Conservation (phyloP, 2,113 vertebrate species). For the Nasalis larvatus region DNA sequence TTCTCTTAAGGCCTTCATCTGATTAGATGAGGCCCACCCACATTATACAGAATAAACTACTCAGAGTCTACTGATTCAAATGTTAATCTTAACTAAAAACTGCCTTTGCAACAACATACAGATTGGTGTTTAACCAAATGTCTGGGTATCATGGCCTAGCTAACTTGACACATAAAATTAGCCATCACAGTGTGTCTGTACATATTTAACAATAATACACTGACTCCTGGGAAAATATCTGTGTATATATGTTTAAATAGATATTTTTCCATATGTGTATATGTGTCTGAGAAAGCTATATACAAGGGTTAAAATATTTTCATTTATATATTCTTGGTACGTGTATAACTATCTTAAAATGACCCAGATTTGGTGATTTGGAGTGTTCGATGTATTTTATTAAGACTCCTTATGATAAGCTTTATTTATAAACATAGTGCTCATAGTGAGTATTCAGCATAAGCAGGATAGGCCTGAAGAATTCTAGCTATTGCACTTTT, state of each 20-base stretch:
- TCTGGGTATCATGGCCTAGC: neutral
- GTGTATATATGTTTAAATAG: neutral
- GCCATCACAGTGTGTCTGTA: neutral
- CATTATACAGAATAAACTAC: neutral
- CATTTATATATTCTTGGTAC: conserved; percentile 22
- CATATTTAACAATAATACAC: neutral
- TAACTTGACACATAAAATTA: conserved; percentile 13
- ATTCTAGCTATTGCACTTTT: conserved; percentile 31
- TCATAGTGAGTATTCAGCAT: neutral
- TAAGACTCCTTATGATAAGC: neutral
- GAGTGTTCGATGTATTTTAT: conserved; percentile 15
- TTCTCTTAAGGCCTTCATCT: neutral
- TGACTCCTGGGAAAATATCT: conserved; percentile 23
- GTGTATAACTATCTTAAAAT: conserved; percentile 5
- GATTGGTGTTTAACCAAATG: neutral
- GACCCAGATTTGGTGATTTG: conserved; percentile 17
- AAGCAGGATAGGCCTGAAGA: neutral
- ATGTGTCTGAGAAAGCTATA: neutral
- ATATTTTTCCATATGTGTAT: conserved; percentile 9
- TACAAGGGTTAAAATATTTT: conserved; percentile 37
- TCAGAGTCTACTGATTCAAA: conserved; percentile 14
- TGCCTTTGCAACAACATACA: neutral
- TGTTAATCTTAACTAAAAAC: neutral
- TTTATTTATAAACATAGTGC: neutral
- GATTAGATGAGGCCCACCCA: neutral